Base-by-base conservation (phyloP, 2,797 vertebrate species). In the Dromococcyx pavoninus region DNA sequence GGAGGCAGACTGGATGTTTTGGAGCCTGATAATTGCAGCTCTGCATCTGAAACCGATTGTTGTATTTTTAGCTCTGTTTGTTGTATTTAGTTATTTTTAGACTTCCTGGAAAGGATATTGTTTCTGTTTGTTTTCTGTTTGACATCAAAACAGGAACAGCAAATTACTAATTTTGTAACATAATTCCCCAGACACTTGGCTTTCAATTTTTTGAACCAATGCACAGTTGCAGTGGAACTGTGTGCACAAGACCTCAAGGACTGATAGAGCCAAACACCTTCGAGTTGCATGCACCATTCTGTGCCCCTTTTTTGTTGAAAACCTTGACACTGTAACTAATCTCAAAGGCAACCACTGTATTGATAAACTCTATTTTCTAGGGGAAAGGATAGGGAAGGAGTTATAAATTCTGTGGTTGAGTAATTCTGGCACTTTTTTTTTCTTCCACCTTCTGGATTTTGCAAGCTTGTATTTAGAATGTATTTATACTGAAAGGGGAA, bases 41-140 rank as follows among this genome's bases (percentile, higher is more conserved):
- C 67, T 92, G 66, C 92, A 88, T 91, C 91, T 93, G 90, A 95
- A 95, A 89, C 66, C 89, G 81, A 25, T 92, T 62, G 60, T 71
- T 82, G 65, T 95, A 94, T 94, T 94, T 96, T 95, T 93, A 74
- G 71, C 71, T 83, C 79, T 51, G 57, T 80, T 77, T 81, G 28
- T 33, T 92, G 94, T 74, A 56, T 87, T 86, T 65, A 61, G 91
- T 64, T 95, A 94, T 91, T 96, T 95, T 95, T 95, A 96, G 95
- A 87, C 78, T 95, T 96, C 95, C 88, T 94, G 94, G 90, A 90
- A 91, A 60, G 71, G 67, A 3, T 43, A 72, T 88, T 93, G 82
- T 78, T 93, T 90, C 81, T 94, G 70, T 92, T 94, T 94, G 80
- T 81, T 94, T 93, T 95, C 90, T 93, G 64, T 76, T 93, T 89